Evolutionary conservation across 2,888 invertebrate species (phyloP).

Genomic region (Stramonita haemastoma): DNA sequence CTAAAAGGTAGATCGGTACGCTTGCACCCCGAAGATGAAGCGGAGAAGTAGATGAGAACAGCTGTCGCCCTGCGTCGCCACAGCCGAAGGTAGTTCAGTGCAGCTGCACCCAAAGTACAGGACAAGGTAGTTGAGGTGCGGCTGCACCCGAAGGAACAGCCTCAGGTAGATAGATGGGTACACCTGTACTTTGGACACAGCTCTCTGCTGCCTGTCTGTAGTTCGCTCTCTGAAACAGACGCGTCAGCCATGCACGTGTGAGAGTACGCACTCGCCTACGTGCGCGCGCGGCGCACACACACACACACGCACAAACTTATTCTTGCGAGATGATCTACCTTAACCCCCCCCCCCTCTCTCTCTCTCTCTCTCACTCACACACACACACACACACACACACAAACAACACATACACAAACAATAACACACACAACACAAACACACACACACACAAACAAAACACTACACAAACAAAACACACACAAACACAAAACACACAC

Average conservation of each 20-base stretch:
- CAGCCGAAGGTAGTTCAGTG: not conserved
- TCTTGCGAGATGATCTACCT: no score
- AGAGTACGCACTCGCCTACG: not conserved
- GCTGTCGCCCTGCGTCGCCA: not conserved
- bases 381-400: no score
- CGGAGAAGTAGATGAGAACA: no score
- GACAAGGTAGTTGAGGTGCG: not conserved
- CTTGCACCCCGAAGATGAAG: not conserved
- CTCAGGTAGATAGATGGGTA: not conserved
- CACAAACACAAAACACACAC: not conserved
- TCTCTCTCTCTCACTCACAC: no score
- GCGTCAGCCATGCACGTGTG: no score
- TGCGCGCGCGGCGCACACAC: not conserved
- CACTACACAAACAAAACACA: not conserved
- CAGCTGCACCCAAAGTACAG: not conserved
- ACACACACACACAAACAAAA: no score
- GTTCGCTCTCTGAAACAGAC: not conserved
- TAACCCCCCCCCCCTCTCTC: no score
- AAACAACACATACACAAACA: no score
- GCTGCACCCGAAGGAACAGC: not conserved
- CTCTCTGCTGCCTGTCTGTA: not conserved
- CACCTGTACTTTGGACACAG: conserved; percentile 3
- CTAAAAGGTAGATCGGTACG: not conserved
- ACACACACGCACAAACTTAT: not conserved
- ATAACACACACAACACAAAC: no score